Evolutionary conservation across 2,797 vertebrate genomes (phyloP), one percentile per base, ranked within the genome.

Genomic region (Philypnodon macrostomus): DNA sequence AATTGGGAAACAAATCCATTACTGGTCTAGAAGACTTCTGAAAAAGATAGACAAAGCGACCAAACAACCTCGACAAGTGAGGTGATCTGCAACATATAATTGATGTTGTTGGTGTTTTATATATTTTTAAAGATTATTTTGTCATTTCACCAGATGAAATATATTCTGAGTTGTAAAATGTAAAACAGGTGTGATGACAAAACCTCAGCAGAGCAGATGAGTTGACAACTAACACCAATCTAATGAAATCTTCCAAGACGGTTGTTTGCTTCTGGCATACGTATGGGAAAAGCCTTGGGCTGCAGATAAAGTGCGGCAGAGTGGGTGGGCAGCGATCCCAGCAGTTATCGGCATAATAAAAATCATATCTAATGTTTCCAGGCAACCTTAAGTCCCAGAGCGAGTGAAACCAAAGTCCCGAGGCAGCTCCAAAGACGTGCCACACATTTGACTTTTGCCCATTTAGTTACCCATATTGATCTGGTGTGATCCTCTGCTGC

Each of bases 291-390:
- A 53, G 52, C 69, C 69, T 60, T 17, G 0, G 50, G 67, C 52
- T 61, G 72, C 59, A 46, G 74, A 61, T 77, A 61, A 64, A 75
- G 66, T 65, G 42, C 70, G 77, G 54, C 64, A 37, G 30, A 39
- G 57, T 39, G 42, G 61, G 63, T 72, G 72, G 70, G 67, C 67
- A 66, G 42, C 36, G 24, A 64, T 76, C 64, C 74, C 69, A 54
- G 74, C 77, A 72, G 61, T 79, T 77, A 71, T 56, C 69, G 61
- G 31, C 63, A 49, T 71, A 73, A 72, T 75, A 73, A 75, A 77
- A 75, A 68, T 67, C 56, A 66, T 62, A 71, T 73, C 27, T 47
- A 73, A 66, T 61, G 60, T 62, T 64, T 72, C 56, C 62, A 77
- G 76, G 76, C 79, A 75, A 65, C 62, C 41, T 51, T 17, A 49